A percentile compares a stretch with the other conserved stretches of the same genome.
Evolutionary conservation across 2,113 vertebrate species (phyloP).

Genomic region (Nyctibius bracteatus): DNA sequence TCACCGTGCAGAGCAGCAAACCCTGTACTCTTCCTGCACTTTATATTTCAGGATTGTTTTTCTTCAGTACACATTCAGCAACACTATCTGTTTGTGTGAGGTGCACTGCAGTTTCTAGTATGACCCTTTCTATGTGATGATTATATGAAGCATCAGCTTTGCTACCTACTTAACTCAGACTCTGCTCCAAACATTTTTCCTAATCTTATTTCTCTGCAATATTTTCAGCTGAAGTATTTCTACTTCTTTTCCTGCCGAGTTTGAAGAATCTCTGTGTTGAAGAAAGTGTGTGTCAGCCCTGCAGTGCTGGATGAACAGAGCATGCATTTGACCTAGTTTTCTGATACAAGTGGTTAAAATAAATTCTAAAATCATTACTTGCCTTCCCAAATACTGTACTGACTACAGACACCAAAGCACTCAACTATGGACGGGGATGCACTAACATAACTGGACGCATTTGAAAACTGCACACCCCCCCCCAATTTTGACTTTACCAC

Average conservation of each 20-base stretch:
- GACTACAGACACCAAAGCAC: background rate
- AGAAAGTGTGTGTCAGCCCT: background rate
- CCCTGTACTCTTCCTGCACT: background rate
- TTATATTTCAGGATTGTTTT: background rate
- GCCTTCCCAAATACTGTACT: background rate
- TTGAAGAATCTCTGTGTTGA: background rate
- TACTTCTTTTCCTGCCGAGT: background rate
- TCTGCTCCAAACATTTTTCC: background rate
- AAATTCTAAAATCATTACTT: background rate
- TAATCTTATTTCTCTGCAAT: background rate
- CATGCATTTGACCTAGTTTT: constrained; percentile 12
- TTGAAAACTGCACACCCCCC: background rate
- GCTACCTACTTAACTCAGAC: background rate
- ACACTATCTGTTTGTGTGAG: background rate
- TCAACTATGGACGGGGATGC: background rate
- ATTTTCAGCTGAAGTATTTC: background rate
- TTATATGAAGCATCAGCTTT: background rate
- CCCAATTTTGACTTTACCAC: background rate
- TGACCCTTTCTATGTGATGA: background rate
- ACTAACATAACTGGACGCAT: background rate
- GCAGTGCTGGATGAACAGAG: background rate
- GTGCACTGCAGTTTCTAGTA: background rate
- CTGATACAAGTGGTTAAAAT: background rate
- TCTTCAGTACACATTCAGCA: background rate
- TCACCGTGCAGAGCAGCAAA: background rate